Percentiles rank a stretch among this genome's conserved stretches.
phyloP scores from a whole-genome alignment of 1,140 invertebrate species.

The Drosophila cardini region DNA sequence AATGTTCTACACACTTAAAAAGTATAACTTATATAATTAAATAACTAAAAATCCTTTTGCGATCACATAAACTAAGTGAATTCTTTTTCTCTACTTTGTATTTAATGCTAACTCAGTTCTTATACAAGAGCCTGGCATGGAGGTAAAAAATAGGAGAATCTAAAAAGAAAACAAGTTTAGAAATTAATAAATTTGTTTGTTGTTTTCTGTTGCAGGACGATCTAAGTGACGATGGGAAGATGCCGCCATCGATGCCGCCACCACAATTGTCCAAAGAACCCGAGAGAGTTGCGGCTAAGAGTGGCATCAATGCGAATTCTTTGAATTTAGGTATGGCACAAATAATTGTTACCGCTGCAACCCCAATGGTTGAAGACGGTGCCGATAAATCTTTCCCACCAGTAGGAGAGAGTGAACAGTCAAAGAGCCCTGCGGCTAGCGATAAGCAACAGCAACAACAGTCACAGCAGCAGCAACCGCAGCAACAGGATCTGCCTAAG shows the following conservation, averaged over 20 bases:
- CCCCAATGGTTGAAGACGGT: conserved; percentile 92
- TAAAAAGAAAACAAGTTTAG: background rate
- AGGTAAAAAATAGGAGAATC: conserved; percentile 56
- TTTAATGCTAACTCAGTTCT: conserved; percentile 81
- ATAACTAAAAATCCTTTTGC: background rate
- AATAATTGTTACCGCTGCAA: conserved; percentile 95
- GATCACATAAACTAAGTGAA: conserved; percentile 47
- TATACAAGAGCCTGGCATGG: conserved; percentile 83
- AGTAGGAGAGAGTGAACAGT: conserved; percentile 76
- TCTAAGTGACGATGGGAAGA: conserved; percentile 79
- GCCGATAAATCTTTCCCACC: conserved; percentile 85
- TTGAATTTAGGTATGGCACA: conserved; percentile 90
- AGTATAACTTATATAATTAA: conserved; percentile 20
- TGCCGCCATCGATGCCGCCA: conserved; percentile 76
- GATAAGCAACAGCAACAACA: conserved; percentile 28
- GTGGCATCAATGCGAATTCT: conserved; percentile 50
- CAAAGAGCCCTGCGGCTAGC: conserved; percentile 17
- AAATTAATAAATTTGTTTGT: background rate
- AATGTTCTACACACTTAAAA: conserved; percentile 37
- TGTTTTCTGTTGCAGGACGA: conserved; percentile 66
- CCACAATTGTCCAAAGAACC: conserved; percentile 67
- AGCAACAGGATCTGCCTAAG: conserved; percentile 33
- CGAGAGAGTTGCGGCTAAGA: conserved; percentile 78
- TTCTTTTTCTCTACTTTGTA: conserved; percentile 58
- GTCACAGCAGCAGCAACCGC: conserved; percentile 5